Evolutionary conservation across 2,113 vertebrate species (phyloP), one percentile per base, ranked within the genome.

Genomic region (Microcebus jonahi): DNA sequence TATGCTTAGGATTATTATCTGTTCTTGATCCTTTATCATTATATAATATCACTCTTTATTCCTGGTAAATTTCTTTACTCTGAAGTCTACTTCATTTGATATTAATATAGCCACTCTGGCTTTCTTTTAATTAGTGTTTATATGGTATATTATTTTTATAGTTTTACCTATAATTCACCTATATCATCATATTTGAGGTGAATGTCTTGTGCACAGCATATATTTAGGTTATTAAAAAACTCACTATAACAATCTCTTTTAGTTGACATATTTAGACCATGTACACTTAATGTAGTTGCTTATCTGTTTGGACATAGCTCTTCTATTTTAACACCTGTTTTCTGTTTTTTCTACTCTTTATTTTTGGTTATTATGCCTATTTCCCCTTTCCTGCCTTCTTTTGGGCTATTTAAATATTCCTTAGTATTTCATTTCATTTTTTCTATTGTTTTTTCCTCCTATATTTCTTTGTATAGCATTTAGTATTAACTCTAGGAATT

Each of bases 1-100:
- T 21, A 53, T 34, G 68, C 63, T 42, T 70, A 63, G 89, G 63
- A 70, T 57, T 80, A 9, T 57, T 83, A 68, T 39, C 23, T 90
- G 17, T 86, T 95, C 92, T 92, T 82, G 84, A 39, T 75, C 15
- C 48, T 87, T 75, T 59, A 31, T 61, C 63, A 92, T 85, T 61
- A 25, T n/a, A 10, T n/a, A 76, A 34, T 53, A 13, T 34, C 67
- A 63, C 31, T 76, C 55, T 90, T 75, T 50, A 59, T 83, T 88
- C 80, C 36, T 42, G 31, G 42, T 48, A 48, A 53, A 61, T 53
- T 76, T 55, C 25, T 87, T 85, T 86, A 50, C 25, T 76, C 61
- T 92, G 45, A 67, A 91, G 36, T 75, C 27, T 18, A 81, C 3
- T 90, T 92, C 59, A 76, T 70, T 90, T 90, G 21, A 57, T 39